Percentiles rank a stretch among this genome's conserved stretches.
phyloP scores from a whole-genome alignment of 2,113 vertebrate species.

The Centropristis striata region DNA sequence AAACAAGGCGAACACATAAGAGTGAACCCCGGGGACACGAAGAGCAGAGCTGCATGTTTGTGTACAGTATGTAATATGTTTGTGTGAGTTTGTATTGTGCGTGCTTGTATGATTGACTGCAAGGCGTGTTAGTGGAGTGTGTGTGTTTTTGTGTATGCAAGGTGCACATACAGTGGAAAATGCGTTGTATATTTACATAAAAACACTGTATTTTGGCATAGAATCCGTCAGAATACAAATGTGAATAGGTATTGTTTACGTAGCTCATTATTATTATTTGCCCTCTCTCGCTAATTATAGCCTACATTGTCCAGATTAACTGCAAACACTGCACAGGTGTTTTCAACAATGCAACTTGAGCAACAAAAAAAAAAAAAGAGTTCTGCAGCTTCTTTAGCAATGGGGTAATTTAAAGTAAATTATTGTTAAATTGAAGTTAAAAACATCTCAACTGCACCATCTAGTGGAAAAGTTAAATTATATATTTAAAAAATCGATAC shows the following conservation, averaged over 20 bases:
- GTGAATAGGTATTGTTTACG: neutral
- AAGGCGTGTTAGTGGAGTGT: neutral
- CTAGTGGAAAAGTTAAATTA: too few species aligned
- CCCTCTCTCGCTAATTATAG: too few species aligned
- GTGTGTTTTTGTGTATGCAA: neutral
- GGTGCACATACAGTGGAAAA: slow-evolving; percentile 4
- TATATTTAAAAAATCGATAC: too few species aligned
- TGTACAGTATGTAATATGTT: slow-evolving; percentile 23
- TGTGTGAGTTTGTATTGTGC: neutral
- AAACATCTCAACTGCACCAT: too few species aligned
- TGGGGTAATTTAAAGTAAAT: too few species aligned
- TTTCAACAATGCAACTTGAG: too few species aligned
- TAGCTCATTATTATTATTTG: too few species aligned
- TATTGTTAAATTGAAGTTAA: too few species aligned
- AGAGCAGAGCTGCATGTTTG: slow-evolving; percentile 23
- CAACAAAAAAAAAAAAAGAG: too few species aligned
- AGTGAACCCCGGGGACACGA: slow-evolving; percentile 52
- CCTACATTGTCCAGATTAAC: too few species aligned
- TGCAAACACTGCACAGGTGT: too few species aligned
- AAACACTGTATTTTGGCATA: neutral
- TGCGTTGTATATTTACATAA: neutral
- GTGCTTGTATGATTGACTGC: neutral
- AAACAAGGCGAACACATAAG: slow-evolving; percentile 59
- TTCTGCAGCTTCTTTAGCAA: too few species aligned
- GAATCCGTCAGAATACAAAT: slow-evolving; percentile 13